A percentile compares a stretch with the other conserved stretches of the same genome.
Conservation (phyloP, 2,113 vertebrate species). For the Fulmarus glacialis region DNA sequence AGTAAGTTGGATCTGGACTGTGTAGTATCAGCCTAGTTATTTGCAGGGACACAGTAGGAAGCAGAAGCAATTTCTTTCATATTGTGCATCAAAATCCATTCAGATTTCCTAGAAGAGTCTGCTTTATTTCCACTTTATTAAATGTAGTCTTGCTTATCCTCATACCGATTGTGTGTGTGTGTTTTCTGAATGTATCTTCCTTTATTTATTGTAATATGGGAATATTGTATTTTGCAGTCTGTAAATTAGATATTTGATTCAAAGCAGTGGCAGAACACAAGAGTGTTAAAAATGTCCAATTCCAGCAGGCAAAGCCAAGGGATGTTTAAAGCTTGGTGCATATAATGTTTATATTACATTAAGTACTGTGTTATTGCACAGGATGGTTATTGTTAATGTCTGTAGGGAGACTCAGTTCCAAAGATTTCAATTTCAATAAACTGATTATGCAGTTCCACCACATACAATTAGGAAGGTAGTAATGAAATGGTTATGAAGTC, state of each 20-base stretch:
- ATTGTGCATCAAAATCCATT: conserved; percentile 56
- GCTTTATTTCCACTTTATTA: conserved; percentile 69
- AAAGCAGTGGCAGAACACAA: conserved; percentile 72
- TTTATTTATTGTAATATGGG: conserved; percentile 80
- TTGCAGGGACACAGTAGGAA: conserved; percentile 3
- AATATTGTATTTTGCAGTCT: conserved; percentile 82
- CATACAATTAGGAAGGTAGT: conserved; percentile 86
- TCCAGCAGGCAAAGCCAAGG: conserved; percentile 68
- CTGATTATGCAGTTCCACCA: conserved; percentile 81
- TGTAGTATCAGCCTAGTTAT: not conserved
- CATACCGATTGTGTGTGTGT: conserved; percentile 38
- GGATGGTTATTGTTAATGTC: conserved; percentile 83
- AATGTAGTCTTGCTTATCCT: conserved; percentile 69
- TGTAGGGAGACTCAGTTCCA: conserved; percentile 84
- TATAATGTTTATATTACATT: conserved; percentile 84
- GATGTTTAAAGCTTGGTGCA: conserved; percentile 76
- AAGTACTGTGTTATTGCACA: conserved; percentile 78
- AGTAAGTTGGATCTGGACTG: not conserved
- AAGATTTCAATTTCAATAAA: conserved; percentile 92
- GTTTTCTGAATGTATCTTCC: conserved; percentile 70
- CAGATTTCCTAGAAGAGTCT: conserved; percentile 57
- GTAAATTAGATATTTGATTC: conserved; percentile 82
- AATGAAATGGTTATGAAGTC: conserved; percentile 90
- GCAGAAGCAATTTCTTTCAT: conserved; percentile 56
- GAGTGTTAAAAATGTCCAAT: conserved; percentile 77